Evolutionary conservation across 2,888 invertebrate species (phyloP).

Genomic region (Drosophila neonasuta): DNA sequence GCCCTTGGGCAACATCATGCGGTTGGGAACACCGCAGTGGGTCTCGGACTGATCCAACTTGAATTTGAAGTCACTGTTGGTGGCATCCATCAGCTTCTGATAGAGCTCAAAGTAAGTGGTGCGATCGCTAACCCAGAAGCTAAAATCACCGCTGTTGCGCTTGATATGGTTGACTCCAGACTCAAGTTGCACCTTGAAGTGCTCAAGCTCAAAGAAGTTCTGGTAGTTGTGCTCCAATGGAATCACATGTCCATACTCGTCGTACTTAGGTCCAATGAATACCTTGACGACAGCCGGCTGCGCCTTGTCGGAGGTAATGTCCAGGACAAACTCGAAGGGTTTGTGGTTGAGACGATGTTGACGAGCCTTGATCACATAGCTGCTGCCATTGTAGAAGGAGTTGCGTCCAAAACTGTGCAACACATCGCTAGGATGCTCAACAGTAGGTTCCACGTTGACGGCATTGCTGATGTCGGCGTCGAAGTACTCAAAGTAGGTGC

Average conservation of each 20-base stretch:
- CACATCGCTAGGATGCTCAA: constrained; percentile 68
- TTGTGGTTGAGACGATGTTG: constrained; percentile 87
- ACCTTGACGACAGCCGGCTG: constrained; percentile 86
- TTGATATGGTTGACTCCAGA: constrained; percentile 84
- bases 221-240: constrained; percentile 85
- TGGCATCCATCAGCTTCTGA: constrained; percentile 83
- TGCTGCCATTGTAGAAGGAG: constrained; percentile 74
- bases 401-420: constrained; percentile 77
- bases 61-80: constrained; percentile 83
- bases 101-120: constrained; percentile 82
- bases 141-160: constrained; percentile 86
- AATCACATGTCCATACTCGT: constrained; percentile 83
- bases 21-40: constrained; percentile 85
- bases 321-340: constrained; percentile 85
- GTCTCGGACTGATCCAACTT: constrained; percentile 83
- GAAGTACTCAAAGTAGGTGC: constrained; percentile 88
- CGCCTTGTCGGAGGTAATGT: constrained; percentile 85
- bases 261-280: constrained; percentile 88
- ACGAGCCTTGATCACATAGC: constrained; percentile 84
- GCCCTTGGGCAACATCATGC: constrained; percentile 87
- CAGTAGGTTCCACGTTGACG: constrained; percentile 81
- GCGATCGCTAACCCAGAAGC: constrained; percentile 86
- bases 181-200: constrained; percentile 85
- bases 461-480: constrained; percentile 85
- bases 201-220: constrained; percentile 87